Base-by-base conservation (phyloP, 2,113 vertebrate species). In the Lophura nycthemera region DNA sequence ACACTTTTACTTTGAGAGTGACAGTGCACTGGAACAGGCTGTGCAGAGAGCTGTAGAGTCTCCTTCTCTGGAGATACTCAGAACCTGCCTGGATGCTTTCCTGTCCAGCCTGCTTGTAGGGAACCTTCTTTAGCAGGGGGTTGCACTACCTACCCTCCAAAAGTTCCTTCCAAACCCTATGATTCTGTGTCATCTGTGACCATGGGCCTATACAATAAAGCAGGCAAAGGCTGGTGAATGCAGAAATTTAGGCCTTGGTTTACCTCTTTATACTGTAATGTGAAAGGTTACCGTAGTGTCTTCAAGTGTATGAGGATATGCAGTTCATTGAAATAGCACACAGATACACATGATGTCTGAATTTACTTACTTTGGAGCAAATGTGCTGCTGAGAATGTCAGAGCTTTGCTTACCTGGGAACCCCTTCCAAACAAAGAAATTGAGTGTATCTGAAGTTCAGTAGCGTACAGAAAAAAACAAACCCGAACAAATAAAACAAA, bases 321-420 rank as follows among this genome's bases (percentile, higher is more conserved):
- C 17, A 4, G 17, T 19, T 60, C 57, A 17, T 48, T 77, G 80
- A 59, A 76, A 10, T 66, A 32, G 27, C 11, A 11, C 7, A 36
- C 1, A 0, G 0, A 0, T 73, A 48, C 7, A 45, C 9, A 2
- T 18, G 29, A 27, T 54, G 43, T 40, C 73, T 59, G 29, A 66
- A n/a, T 59, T 34, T 59, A 36, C n/a, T 86, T 61, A 5, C 19
- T 81, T 24, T 13, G 47, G 60, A 78, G 52, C 32, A 67, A n/a
- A 47, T 7, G 17, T 16, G 45, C 40, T 38, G 79, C 48, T 63
- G 17, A 4, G 48, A 14, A 21, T 56, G 15, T 3, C 27, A 15
- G n/a, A 20, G 21, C 0, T 0, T 84, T 38, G 48, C 47, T 38
- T 81, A 0, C 65, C 27, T 47, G 42, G 19, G 34, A 69, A 3